Evolutionary conservation across 35 echinoderm and acorn worm species (phyloP).

Genomic region (Stichopus chloronotus): DNA sequence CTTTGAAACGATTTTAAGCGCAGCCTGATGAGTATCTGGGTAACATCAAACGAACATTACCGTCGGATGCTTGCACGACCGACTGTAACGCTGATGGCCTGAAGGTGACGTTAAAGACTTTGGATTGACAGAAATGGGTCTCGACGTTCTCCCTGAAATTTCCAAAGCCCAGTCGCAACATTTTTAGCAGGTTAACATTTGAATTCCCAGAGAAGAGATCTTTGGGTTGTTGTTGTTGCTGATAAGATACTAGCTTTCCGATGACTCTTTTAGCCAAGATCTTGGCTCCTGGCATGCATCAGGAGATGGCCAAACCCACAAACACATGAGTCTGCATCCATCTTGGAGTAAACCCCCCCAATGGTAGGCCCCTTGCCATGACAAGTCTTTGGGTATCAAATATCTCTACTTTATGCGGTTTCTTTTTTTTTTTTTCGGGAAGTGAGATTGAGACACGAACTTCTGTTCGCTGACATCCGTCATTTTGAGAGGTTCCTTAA

Average conservation of each 20-base stretch:
- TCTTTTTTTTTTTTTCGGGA: neutral
- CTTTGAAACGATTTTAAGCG: neutral
- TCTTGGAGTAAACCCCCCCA: neutral
- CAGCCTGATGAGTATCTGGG: neutral
- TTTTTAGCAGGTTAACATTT: neutral
- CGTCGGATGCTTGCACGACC: neutral
- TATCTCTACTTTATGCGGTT: neutral
- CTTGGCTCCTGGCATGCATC: neutral
- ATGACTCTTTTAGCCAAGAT: neutral
- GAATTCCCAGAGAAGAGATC: neutral
- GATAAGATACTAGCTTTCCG: neutral
- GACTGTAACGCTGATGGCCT: conserved; percentile 9
- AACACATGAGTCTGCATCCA: neutral
- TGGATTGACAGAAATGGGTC: conserved; percentile 34
- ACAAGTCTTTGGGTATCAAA: conserved; percentile 7
- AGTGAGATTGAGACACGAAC: conserved; percentile 14
- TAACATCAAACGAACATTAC: neutral
- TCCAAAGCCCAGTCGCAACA: neutral
- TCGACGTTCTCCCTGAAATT: neutral
- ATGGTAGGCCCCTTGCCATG: neutral
- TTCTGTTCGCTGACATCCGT: neutral
- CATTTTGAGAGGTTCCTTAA: neutral
- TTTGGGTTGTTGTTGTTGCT: neutral
- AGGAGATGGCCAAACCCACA: neutral
- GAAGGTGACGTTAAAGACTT: conserved; percentile 14